Base-by-base conservation (phyloP, 2,797 vertebrate species). In the Fistularia commersonii region DNA sequence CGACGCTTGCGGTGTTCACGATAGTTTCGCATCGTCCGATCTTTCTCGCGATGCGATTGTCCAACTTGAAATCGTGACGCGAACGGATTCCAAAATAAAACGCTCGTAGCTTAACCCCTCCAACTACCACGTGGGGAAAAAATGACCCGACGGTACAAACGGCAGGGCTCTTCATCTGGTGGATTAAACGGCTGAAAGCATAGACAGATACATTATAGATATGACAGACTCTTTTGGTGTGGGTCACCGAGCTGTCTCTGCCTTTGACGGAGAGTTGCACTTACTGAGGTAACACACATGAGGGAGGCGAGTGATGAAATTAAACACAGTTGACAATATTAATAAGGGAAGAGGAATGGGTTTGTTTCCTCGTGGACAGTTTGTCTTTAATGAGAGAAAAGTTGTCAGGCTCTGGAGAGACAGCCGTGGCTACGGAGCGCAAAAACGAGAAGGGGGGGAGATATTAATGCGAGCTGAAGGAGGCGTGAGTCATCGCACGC, bases 321-420 rank as follows among this genome's bases (percentile, higher is more conserved):
- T 84, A 85, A 87, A 74, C 74, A 76, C 76, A 77, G 72, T 72
- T 84, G 82, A 85, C 82, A 76, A 81, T 78, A 81, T 83, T 81
- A 84, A 85, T 77, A 81, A 83, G 70, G 77, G 74, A 76, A 77
- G 70, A 73, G 54, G 61, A 75, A 74, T 35, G 41, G 69, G 71
- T 75, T 72, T 76, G 81, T 83, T 81, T 83, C 76, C 73, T 75
- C 6, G 10, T 60, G 61, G 78, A 74, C 74, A 64, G 68, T 81
- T 74, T 67, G 72, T 72, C 67, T 67, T 61, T 77, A 74, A 74
- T 59, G 65, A 79, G 67, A 66, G 57, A 56, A 51, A 42, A 68
- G 68, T 71, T 75, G 81, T 72, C 66, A 66, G 57, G 73, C 70
- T 54, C 55, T 38, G 38, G 69, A 58, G 67, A 67, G 61, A 56